These are phyloP conservation scores for Desmodus rotundus DNA, from an alignment of 2,113 vertebrate genomes.

Conservation along the genomic window DNA sequence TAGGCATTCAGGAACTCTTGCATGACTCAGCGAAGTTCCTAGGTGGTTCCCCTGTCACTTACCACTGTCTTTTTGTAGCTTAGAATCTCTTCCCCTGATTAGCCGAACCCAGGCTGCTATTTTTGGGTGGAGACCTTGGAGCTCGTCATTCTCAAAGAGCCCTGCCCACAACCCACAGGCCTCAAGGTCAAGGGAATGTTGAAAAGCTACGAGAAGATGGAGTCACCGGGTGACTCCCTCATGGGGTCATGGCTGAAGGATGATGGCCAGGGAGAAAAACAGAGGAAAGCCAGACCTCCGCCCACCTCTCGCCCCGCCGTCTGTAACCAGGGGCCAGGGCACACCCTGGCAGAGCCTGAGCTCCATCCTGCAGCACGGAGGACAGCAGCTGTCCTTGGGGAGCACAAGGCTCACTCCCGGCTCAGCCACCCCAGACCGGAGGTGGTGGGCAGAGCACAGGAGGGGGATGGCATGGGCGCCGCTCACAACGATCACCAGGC, in stretches of 20 bases:
- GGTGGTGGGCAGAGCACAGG: background rate
- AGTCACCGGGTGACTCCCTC: fast-evolving
- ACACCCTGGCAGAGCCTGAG: background rate
- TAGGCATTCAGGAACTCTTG: background rate
- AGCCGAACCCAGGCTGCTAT: background rate
- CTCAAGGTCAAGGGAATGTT: conserved; percentile 31
- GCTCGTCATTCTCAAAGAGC: background rate
- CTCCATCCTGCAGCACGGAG: background rate
- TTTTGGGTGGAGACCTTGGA: conserved; percentile 2
- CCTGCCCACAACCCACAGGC: background rate
- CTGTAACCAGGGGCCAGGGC: fast-evolving
- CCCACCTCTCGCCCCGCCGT: background rate
- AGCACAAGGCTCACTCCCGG: background rate
- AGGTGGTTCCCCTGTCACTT: background rate
- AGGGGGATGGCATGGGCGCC: background rate
- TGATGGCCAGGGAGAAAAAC: conserved; percentile 16
- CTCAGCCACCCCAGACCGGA: background rate
- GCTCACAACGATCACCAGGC: conserved; percentile 39
- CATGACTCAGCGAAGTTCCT: background rate
- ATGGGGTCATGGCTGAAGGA: background rate
- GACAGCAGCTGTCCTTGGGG: background rate
- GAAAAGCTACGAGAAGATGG: background rate
- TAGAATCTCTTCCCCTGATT: background rate
- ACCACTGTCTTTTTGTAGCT: background rate
- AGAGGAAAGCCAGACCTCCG: background rate